Percentiles rank a stretch among this genome's conserved stretches.
phyloP scores from a whole-genome alignment of 2,113 vertebrate genomes.

The Lontra canadensis region DNA sequence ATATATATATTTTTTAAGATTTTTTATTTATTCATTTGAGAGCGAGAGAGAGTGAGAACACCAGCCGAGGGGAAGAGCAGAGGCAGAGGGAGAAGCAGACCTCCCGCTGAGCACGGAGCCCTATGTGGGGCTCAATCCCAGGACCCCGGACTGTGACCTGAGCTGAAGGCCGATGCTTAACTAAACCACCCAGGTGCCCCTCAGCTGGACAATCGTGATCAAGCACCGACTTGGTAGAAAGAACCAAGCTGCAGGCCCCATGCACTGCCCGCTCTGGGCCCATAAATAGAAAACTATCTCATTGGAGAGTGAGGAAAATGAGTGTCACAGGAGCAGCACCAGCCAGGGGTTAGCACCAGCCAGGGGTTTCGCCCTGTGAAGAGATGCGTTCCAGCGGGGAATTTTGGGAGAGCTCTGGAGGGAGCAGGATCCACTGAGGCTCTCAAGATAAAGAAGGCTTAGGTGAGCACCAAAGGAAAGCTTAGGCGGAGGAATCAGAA shows the following conservation, averaged over 20 bases:
- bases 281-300: background rate
- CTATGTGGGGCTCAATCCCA: background rate
- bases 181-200: background rate
- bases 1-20: background rate
- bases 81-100: background rate
- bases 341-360: background rate
- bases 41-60: too few relatives aligned
- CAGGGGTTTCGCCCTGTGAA: background rate
- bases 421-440: background rate
- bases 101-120: background rate
- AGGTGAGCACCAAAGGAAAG: background rate
- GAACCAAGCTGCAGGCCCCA: background rate
- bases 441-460: background rate
- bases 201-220: rapidly evolving
- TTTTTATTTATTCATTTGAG: background rate
- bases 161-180: background rate
- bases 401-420: background rate
- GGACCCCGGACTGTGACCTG: background rate
- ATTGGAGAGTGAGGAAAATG: background rate
- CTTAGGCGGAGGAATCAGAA: background rate
- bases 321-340: too few relatives aligned
- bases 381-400: background rate
- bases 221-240: background rate
- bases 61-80: background rate
- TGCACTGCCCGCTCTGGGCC: background rate